Evolutionary conservation across 2,888 invertebrate genomes (phyloP), one percentile per base, ranked within the genome.

Genomic region (Phalangium opilio): DNA sequence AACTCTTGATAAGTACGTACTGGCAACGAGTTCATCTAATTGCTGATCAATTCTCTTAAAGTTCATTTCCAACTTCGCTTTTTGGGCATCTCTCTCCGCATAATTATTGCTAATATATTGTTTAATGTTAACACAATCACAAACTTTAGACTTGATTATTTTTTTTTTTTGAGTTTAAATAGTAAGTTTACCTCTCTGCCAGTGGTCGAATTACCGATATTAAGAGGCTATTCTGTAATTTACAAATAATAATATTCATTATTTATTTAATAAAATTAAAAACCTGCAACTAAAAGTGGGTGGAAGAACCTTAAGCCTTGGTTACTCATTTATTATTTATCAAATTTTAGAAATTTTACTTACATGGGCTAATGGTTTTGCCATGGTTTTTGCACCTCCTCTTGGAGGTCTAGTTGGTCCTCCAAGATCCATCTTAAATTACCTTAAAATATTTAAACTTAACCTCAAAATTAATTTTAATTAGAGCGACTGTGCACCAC

Each of bases 161-260:
- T 43, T 7, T 36, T 15, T 1, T 17, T 20, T 17, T 18, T 43
- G 7, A 43, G 17, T 39, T 20, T 7, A 19, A 10, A 14, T 36
- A 12, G 17, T 10, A 36, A 36, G 54, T 57, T 54, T 59, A 66
- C 70, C 89, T 89, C 8, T 90, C 83, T 20, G 91, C 91, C 50
- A 96, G 69, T 0, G 91, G 89, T 55, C 91, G 78, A 57, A 96
- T 91, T 41, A 96, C 91, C 49, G 89, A 86, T 79, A 95, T 93
- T 57, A 96, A 58, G 51, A 67, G 63, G 27, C 63, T 63, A 44
- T 64, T 61, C 64, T 27, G 27, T 8, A 8, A 27, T 4, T 27
- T 56, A 20, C n/a, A 10, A 42, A 40, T 39, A 35, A 32, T 33
- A 12, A 21, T 27, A 15, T 18, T 27, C 20, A 38, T 11, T 14